Percentiles rank a stretch among this genome's conserved stretches.
phyloP scores from a whole-genome alignment of 2,113 vertebrate species.

The Phocoena phocoena region DNA sequence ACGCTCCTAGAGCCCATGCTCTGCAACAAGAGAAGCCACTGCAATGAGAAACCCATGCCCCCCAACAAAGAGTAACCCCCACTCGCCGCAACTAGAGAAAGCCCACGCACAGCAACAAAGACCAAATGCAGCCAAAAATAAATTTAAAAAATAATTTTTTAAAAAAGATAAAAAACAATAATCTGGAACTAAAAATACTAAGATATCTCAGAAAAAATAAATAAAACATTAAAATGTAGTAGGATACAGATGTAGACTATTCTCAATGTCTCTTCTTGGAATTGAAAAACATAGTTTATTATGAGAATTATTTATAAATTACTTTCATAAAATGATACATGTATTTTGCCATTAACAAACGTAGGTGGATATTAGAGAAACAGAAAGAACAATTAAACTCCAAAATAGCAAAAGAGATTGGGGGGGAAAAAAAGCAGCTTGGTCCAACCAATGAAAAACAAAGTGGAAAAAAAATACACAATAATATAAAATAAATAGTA shows the following conservation, averaged over 20 bases:
- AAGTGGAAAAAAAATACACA: background rate
- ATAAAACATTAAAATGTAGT: background rate
- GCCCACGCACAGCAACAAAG: no score
- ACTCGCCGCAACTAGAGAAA: no score
- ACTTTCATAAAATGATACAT: background rate
- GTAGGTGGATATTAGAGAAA: background rate
- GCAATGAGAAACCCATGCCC: no score
- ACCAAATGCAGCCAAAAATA: no score
- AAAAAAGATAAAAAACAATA: background rate
- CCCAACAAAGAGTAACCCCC: no score
- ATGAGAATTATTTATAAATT: background rate
- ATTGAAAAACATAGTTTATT: background rate
- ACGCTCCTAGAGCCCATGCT: no score
- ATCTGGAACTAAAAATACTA: background rate
- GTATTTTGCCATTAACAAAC: background rate
- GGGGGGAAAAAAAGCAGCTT: background rate
- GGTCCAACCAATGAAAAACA: background rate
- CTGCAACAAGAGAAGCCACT: no score
- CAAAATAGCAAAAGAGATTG: background rate
- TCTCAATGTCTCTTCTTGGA: background rate
- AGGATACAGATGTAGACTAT: background rate
- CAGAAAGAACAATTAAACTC: background rate
- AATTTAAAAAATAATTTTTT: no score
- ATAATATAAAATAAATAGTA: background rate
- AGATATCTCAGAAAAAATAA: background rate